Evolutionary conservation across 2,113 vertebrate genomes (phyloP).

Genomic region (Notarius quadriscutis): DNA sequence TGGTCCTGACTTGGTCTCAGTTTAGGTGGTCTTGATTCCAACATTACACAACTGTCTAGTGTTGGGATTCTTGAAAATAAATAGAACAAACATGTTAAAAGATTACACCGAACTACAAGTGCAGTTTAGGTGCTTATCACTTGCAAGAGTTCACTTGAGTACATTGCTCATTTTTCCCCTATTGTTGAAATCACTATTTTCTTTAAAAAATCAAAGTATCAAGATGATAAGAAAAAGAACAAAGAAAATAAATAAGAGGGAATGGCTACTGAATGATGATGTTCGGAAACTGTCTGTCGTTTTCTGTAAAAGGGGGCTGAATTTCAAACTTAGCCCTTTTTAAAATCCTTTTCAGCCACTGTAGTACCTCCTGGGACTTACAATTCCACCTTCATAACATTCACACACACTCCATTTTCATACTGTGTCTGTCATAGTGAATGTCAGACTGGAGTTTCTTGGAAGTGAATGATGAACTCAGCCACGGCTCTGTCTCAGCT

Average conservation of each 20-base stretch:
- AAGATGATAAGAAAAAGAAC: background rate
- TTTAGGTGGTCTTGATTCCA: no score
- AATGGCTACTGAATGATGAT: background rate
- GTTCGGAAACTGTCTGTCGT: background rate
- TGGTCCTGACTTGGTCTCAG: no score
- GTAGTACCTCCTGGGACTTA: background rate
- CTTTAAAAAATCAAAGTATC: background rate
- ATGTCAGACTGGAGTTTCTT: conserved; percentile 6
- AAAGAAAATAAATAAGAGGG: background rate
- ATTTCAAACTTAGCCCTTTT: background rate
- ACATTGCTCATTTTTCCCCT: background rate
- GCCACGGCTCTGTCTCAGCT: background rate
- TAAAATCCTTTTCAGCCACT: background rate
- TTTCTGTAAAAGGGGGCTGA: background rate
- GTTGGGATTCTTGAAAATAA: background rate
- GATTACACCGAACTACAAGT: background rate
- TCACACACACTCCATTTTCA: conserved; percentile 7
- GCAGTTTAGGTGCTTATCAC: background rate
- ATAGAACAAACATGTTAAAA: background rate
- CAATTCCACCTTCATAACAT: background rate
- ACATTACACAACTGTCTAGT: background rate
- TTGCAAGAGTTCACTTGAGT: background rate
- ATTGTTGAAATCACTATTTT: background rate
- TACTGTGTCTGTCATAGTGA: conserved; percentile 18
- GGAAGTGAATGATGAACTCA: background rate